Conservation (phyloP, 2,888 invertebrate species). For the Microctonus brassicae region DNA sequence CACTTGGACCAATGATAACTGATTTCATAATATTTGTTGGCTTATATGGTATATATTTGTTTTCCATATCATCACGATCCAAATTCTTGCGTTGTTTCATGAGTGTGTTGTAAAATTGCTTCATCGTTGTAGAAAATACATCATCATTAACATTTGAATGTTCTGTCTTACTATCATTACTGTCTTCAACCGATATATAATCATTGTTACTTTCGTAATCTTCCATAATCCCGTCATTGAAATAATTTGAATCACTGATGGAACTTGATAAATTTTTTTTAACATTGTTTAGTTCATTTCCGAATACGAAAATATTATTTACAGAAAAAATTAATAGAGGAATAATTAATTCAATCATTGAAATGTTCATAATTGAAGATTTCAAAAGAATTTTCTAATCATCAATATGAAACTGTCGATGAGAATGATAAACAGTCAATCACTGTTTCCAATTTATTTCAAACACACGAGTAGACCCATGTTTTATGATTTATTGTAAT, state of each 20-base stretch:
- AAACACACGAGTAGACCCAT: not conserved
- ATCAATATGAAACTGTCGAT: not conserved
- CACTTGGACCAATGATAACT: conserved; percentile 34
- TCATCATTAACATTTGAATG: not conserved
- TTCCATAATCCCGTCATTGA: not conserved
- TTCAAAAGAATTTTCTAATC: not conserved
- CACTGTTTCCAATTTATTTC: not conserved
- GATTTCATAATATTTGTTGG: conserved; percentile 1
- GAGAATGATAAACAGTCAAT: not conserved
- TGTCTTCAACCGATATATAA: not conserved
- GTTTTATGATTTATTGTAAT: not conserved
- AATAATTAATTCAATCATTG: not conserved
- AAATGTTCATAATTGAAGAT: not conserved
- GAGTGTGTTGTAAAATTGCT: not conserved
- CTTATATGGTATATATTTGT: not conserved
- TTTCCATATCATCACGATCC: not conserved
- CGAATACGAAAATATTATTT: not conserved
- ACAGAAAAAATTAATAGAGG: not conserved
- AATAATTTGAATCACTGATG: not conserved
- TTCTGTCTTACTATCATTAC: not conserved
- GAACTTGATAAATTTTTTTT: not conserved
- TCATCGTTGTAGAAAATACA: not conserved
- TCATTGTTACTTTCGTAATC: not conserved
- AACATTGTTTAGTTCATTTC: not conserved
- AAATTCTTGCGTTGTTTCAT: not conserved